Evolutionary conservation across 2,888 invertebrate genomes (phyloP), one percentile per base, ranked within the genome.

Genomic region (Napeogenes sylphis): DNA sequence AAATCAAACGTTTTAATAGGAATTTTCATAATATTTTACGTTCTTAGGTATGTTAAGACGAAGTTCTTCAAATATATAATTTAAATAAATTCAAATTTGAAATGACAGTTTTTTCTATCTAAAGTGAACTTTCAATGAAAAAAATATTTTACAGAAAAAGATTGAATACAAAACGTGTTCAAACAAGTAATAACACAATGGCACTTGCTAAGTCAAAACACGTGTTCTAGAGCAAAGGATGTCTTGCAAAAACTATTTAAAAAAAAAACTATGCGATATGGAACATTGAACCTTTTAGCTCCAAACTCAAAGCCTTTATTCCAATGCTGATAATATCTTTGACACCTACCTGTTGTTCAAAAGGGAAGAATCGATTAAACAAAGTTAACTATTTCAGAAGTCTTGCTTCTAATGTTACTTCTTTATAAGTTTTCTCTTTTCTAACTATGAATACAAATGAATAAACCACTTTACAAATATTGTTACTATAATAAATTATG

Each of bases 291-390:
- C 8, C 51, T 30, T 51, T 30, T 30, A n/a, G 6, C n/a, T 30
- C 2, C 30, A 51, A 21, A 10, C n/a, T n/a, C 30, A 51, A 51
- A 30, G 30, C 4, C 4, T 35, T 35, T 21, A 6, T n/a, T 21
- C 10, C 12, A 33, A 3, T n/a, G 35, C 4, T 47, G 10, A n/a
- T n/a, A 56, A 47, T 4, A 30, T 10, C 35, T 42, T n/a, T n/a
- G n/a, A 61, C 54, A 63, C 53, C 65, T 68, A 68, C 68, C 68
- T 68, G 68, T 67, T 68, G 68, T 67, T 66, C 66, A 67, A 68
- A 21, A 68, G 63, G 66, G 68, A 63, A 62, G 63, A 47, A 62
- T 65, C 60, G 45, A 35, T 56, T 45, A 51, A 60, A 60, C 56
- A 63, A 45, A n/a, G 14, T 21, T 6, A 6, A 47, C 14, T n/a